Percentiles rank a stretch among this genome's conserved stretches.
Evolutionary conservation across 2,113 vertebrate species (phyloP).

Genomic region (Hemichromis elongatus): DNA sequence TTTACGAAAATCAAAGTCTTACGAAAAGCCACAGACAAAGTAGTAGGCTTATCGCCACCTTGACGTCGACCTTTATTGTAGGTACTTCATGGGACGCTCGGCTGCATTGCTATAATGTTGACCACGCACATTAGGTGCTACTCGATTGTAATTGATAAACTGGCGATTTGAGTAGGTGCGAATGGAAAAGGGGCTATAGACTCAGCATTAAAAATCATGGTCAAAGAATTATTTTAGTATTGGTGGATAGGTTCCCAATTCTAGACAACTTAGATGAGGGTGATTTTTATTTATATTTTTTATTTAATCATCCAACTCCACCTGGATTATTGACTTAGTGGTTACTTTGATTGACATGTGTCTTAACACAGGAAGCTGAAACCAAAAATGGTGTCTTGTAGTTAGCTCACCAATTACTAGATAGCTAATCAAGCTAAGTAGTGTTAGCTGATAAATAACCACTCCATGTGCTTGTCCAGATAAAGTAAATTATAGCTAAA

Average conservation of each 20-base stretch:
- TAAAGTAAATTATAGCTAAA: not conserved
- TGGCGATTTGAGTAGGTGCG: rapidly evolving
- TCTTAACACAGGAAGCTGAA: not conserved
- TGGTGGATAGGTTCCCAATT: not conserved
- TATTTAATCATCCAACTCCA: not conserved
- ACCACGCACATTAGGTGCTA: not conserved
- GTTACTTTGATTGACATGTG: not conserved
- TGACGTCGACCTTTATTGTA: not conserved
- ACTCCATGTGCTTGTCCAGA: not conserved
- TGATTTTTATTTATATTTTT: not conserved
- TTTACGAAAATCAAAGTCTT: not conserved
- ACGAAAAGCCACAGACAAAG: not conserved
- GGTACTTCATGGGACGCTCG: not conserved
- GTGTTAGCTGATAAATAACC: not conserved
- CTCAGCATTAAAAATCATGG: not conserved
- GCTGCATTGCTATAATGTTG: not conserved
- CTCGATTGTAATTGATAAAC: not conserved
- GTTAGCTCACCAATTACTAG: not conserved
- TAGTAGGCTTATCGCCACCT: not conserved
- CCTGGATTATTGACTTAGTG: not conserved
- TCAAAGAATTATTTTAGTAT: not conserved
- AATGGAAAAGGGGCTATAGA: not conserved
- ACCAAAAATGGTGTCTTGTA: not conserved
- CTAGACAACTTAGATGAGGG: not conserved
- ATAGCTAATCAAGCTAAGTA: not conserved